Evolutionary conservation across 2,888 invertebrate species (phyloP), one percentile per base, ranked within the genome.

Genomic region (Eristalis intricaria): DNA sequence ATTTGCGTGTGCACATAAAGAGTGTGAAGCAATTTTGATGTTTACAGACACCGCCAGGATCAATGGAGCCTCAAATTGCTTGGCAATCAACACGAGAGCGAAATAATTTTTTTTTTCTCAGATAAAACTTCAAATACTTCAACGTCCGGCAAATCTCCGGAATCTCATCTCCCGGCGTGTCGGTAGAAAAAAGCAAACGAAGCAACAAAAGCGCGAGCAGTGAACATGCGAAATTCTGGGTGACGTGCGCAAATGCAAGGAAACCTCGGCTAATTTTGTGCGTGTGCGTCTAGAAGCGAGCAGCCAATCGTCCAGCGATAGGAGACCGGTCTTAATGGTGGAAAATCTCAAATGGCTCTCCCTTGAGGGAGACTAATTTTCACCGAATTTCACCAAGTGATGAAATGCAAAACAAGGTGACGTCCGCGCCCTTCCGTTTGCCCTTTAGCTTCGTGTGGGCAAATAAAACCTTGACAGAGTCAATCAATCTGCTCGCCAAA

Each of bases 221-320:
- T 19, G 60, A 60, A 26, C 26, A 60, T 10, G n/a, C n/a, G n/a
- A n/a, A 60, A 13, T 60, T 60, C 26, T 60, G 26, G 60, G 60
- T 60, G 60, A 60, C 60, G 60, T 60, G 60, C 60, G 60, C 60
- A 60, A 60, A 60, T 60, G 60, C 23, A 29, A 15, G 60, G 23
- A 26, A 60, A 23, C 26, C 13, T 29, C 60, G 26, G 23, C 60
- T 26, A 60, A 60, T 60, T 60, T 29, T 60, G 60, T 60, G 60
- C 26, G 60, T 60, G 50, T 50, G 43, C n/a, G 13, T 38, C 38
- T 38, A 13, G 35, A 35, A 35, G 11, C 35, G 35, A 35, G 4
- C 35, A 35, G 35, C 8, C 0, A 35, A 35, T 35, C 29, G 29
- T 29, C 29, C 29, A 29, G 32, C 32, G 32, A 10, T 38, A 2